A percentile compares a stretch with the other conserved stretches of the same genome.
Conservation (phyloP, 2,113 vertebrate species). For the Carassius gibelio region DNA sequence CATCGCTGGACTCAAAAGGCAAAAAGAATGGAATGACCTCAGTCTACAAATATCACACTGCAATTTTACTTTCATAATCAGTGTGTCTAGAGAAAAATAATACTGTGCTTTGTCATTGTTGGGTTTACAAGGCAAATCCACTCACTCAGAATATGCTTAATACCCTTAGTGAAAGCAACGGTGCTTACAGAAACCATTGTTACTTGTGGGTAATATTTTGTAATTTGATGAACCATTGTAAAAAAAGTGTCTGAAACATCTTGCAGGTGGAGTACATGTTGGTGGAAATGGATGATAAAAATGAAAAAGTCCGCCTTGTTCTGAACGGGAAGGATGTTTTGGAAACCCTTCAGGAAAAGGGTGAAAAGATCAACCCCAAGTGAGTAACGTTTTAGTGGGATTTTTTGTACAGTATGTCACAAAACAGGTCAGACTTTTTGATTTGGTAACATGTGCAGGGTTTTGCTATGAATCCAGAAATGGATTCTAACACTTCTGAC, state of each 20-base stretch:
- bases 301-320: slow-evolving; percentile 84
- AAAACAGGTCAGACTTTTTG: not conserved
- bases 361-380: slow-evolving; percentile 94
- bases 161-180: not conserved
- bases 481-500: not conserved
- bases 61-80: not conserved
- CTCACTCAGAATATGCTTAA: not conserved
- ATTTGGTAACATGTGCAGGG: not conserved
- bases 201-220: not conserved
- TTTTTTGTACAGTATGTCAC: not conserved
- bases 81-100: not conserved
- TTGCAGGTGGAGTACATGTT: slow-evolving; percentile 96
- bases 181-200: not conserved
- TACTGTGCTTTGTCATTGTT: not conserved
- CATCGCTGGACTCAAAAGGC: slow-evolving; percentile 55
- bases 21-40: slow-evolving; percentile 63
- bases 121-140: not conserved
- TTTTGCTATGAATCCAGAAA: not conserved
- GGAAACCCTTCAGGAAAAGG: slow-evolving; percentile 89
- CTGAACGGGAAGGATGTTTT: slow-evolving; percentile 85
- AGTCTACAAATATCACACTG: not conserved
- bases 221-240: not conserved
- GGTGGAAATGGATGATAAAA: slow-evolving; percentile 87
- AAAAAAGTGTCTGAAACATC: not conserved
- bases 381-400: slow-evolving; percentile 72